Percentiles rank a stretch among this genome's conserved stretches.
Evolutionary conservation across 1,140 invertebrate species (phyloP).

Genomic region (Paraescarpia echinospica): DNA sequence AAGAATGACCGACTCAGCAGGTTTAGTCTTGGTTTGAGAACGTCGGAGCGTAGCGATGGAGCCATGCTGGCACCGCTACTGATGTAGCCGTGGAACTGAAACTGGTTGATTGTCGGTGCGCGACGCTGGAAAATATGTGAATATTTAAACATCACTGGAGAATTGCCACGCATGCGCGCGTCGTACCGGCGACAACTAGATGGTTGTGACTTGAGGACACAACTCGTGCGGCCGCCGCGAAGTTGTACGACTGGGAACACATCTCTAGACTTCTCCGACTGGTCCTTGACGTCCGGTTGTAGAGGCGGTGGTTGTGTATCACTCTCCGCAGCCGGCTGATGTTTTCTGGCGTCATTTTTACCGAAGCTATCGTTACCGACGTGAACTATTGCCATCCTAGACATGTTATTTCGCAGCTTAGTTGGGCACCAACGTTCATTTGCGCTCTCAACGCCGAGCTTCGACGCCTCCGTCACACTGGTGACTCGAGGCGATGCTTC

Average conservation of each 20-base stretch:
- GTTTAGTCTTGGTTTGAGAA: background rate
- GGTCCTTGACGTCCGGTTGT: background rate
- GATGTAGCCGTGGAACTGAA: background rate
- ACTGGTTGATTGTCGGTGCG: background rate
- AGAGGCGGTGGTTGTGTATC: background rate
- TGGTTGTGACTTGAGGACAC: background rate
- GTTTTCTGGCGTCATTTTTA: background rate
- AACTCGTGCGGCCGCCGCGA: background rate
- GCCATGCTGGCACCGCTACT: background rate
- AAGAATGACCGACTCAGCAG: background rate
- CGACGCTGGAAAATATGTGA: background rate
- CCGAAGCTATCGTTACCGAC: background rate
- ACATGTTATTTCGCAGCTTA: background rate
- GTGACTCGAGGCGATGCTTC: background rate
- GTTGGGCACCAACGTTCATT: background rate
- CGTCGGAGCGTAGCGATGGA: background rate
- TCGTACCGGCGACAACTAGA: background rate
- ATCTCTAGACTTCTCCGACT: background rate
- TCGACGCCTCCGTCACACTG: background rate
- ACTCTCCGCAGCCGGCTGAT: background rate
- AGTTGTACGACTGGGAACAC: background rate
- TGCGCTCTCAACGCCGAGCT: background rate
- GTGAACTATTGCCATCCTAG: background rate
- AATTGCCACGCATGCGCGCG: background rate
- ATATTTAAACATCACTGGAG: background rate